These are phyloP conservation scores for Ptiloglossa arizonensis DNA, from an alignment of 1,140 invertebrate genomes.

Conservation along the genomic window DNA sequence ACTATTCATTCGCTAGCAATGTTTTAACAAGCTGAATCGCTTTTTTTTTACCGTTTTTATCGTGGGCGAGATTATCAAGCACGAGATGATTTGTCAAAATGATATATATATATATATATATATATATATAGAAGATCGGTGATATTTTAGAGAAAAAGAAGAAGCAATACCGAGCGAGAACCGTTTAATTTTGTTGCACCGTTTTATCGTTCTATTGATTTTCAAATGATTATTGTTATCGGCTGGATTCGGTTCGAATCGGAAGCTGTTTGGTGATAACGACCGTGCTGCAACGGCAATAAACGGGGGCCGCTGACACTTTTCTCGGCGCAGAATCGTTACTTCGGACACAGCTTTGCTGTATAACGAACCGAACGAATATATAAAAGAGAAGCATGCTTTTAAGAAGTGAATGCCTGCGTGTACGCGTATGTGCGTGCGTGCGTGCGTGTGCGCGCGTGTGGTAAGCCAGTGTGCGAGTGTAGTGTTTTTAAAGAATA, in stretches of 20 bases:
- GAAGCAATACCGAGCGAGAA: background rate
- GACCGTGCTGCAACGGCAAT: constrained; percentile 18
- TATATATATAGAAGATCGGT: too few species aligned
- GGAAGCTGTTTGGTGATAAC: constrained; percentile 6
- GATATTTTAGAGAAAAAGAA: background rate
- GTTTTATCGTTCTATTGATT: background rate
- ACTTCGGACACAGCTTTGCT: constrained; percentile 24
- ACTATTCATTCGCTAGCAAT: background rate
- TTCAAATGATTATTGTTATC: constrained; percentile 16
- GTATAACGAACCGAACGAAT: constrained; percentile 3
- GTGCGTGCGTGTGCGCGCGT: constrained; percentile 28
- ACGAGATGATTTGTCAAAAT: background rate
- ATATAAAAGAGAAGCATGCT: background rate
- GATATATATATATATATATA: too few species aligned
- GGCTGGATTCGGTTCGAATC: background rate
- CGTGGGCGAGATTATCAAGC: background rate
- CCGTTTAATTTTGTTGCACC: background rate
- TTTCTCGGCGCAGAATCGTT: constrained; percentile 39
- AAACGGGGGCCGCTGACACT: constrained; percentile 24
- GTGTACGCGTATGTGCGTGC: constrained; percentile 28
- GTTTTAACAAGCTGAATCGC: background rate
- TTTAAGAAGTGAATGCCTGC: constrained; percentile 17
- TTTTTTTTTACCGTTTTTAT: background rate
- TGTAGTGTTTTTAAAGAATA: constrained; percentile 17
- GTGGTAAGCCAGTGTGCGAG: constrained; percentile 44